phyloP scores from a whole-genome alignment of 2,797 vertebrate species.

The Leucoraja ocellata region DNA sequence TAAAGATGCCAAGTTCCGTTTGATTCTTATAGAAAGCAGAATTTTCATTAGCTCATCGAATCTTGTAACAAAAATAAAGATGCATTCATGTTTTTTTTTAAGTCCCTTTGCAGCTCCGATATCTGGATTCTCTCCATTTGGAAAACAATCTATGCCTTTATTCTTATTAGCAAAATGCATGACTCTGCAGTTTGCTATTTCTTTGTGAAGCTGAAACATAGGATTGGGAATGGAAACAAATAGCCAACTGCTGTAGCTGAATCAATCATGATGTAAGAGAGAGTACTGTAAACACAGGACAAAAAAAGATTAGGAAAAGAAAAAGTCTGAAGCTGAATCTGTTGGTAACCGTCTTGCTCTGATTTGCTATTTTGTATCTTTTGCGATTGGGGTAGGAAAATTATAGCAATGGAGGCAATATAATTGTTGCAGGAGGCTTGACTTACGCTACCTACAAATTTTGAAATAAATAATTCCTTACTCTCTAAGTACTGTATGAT shows the following conservation, averaged over 20 bases:
- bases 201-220: not conserved
- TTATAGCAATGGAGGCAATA: not conserved
- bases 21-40: conserved; percentile 94
- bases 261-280: not conserved
- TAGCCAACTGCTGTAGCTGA: not conserved
- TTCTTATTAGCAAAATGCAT: no score
- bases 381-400: not conserved
- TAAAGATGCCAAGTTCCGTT: conserved; percentile 95
- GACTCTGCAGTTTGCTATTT: no score
- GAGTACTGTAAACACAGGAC: not conserved
- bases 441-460: not conserved
- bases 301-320: not conserved
- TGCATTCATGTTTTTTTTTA: conserved; percentile 44
- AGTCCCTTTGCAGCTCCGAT: no score
- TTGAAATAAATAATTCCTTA: conserved; percentile 7
- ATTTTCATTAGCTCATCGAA: conserved; percentile 62
- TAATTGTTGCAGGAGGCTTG: not conserved
- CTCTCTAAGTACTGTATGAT: not conserved
- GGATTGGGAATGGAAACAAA: not conserved
- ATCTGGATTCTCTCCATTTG: no score
- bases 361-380: not conserved
- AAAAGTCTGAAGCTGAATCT: not conserved
- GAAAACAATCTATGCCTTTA: no score
- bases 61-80: conserved; percentile 66
- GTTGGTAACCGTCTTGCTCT: no score